Evolutionary conservation across 37 sponge, comb jelly and placozoan genomes (phyloP).

Genomic region (Petrosia ficiformis): DNA sequence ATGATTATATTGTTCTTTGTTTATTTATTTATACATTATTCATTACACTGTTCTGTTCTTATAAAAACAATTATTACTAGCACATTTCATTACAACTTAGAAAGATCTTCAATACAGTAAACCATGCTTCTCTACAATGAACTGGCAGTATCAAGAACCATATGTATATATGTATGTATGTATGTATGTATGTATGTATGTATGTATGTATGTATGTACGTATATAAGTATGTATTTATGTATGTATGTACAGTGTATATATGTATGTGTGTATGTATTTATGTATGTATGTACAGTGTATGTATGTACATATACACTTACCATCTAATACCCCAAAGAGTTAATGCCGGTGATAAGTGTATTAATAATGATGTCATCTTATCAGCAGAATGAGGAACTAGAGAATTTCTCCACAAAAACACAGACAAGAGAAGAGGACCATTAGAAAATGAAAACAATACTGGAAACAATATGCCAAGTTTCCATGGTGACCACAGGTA

Average conservation of each 20-base stretch:
- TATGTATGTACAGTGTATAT: no score
- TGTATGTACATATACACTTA: conserved; percentile 2
- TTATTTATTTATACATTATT: no score
- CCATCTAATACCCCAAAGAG: conserved; percentile 56
- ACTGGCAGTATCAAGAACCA: background rate
- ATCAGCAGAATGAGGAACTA: conserved; percentile 60
- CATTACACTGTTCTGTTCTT: no score
- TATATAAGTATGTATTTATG: background rate
- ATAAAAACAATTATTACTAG: no score
- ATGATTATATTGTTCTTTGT: no score
- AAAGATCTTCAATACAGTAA: no score
- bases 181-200: no score
- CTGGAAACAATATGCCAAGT: conserved; percentile 17
- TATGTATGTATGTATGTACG: background rate
- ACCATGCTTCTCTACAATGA: no score
- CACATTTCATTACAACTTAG: no score
- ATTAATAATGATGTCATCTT: conserved; percentile 77
- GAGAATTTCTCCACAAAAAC: conserved; percentile 62
- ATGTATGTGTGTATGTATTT: background rate
- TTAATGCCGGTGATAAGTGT: conserved; percentile 53
- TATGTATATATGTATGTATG: background rate
- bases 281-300: background rate
- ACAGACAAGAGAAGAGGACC: conserved; percentile 51
- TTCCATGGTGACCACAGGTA: conserved; percentile 40
- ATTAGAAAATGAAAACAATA: conserved; percentile 31